Base-by-base conservation (phyloP, 2,113 vertebrate species). In the Ceyx cyanopectus region DNA sequence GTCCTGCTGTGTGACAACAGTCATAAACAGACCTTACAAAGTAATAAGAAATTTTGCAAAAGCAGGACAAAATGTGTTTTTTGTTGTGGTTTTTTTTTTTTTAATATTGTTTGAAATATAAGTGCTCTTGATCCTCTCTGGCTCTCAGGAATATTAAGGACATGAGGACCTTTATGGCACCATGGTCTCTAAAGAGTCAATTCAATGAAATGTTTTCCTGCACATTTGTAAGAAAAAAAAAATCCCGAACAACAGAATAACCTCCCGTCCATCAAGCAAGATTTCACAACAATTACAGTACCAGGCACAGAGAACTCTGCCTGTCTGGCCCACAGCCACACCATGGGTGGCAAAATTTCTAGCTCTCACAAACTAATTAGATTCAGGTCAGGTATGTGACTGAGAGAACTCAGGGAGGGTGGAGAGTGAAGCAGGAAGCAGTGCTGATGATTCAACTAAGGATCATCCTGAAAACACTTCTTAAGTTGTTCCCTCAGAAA, bases 291-390 rank as follows among this genome's bases (percentile, higher is more conserved):
- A 92, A 67, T 91, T 82, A 92, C 79, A 87, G 94, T 96, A 96
- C 96, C 96, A 96, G 95, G 95, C 95, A 46, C 91, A 77, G 91
- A 92, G 91, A 92, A 96, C 89, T 87, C 95, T 94, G 91, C 88
- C 70, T 96, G 78, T 53, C 89, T 94, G 95, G 94, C 95, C 89
- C 77, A 67, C 81, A 94, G 96, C 94, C 96, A 96, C 81, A 68
- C 87, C 2, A 45, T 2, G 4, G 82, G 91, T 7, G 3, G 96
- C 68, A 89, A 92, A 92, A 87, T 87, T 93, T 93, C 60, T 53
- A 89, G 32, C 61, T 92, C 82, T 93, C 81, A 51, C 63, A 80
- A 77, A 93, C 68, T 94, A 93, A 96, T 92, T 67, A 96, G 81
- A 65, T 68, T 87, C 48, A 65, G 94, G 92, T 95, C 89, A 96